A percentile compares a stretch with the other conserved stretches of the same genome.
These are phyloP conservation scores for Zosterops borbonicus DNA, from an alignment of 2,113 vertebrate species.

Conservation along the genomic window DNA sequence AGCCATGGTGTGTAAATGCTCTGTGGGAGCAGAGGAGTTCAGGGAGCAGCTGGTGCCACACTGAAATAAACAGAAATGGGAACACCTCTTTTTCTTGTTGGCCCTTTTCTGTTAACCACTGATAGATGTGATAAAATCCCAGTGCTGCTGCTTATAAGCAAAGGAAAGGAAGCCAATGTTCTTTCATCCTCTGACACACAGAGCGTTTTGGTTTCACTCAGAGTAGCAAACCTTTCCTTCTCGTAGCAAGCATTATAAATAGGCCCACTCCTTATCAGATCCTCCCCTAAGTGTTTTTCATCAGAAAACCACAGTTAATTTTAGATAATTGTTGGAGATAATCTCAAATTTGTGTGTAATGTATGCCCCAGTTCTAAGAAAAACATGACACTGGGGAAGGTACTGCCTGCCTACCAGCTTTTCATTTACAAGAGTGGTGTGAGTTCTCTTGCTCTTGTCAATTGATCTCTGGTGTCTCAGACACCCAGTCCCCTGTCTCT, in stretches of 20 bases:
- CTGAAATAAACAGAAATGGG: neutral
- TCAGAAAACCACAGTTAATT: constrained; percentile 83
- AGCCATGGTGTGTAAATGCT: fast-evolving
- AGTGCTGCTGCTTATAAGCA: neutral
- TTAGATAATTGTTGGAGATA: constrained; percentile 79
- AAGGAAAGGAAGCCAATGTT: constrained; percentile 1
- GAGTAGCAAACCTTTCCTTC: constrained; percentile 10
- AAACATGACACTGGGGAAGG: constrained; percentile 66
- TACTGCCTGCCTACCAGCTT: constrained; percentile 11
- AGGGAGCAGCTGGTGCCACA: neutral
- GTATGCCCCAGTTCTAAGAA: constrained; percentile 72
- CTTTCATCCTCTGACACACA: neutral
- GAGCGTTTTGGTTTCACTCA: neutral
- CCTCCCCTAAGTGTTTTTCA: constrained; percentile 77
- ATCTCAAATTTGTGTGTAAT: constrained; percentile 76
- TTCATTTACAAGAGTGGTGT: constrained; percentile 22
- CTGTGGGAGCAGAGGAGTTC: neutral
- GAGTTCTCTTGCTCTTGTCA: neutral
- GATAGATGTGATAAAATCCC: neutral
- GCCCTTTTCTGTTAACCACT: constrained; percentile 39
- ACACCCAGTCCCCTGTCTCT: constrained; percentile 32
- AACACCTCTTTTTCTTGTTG: neutral
- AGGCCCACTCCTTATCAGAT: constrained; percentile 76
- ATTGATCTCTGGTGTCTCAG: neutral
- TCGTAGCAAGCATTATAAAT: constrained; percentile 68